Base-by-base conservation (phyloP, 2,113 vertebrate genomes). In the Notothenia rossii region DNA sequence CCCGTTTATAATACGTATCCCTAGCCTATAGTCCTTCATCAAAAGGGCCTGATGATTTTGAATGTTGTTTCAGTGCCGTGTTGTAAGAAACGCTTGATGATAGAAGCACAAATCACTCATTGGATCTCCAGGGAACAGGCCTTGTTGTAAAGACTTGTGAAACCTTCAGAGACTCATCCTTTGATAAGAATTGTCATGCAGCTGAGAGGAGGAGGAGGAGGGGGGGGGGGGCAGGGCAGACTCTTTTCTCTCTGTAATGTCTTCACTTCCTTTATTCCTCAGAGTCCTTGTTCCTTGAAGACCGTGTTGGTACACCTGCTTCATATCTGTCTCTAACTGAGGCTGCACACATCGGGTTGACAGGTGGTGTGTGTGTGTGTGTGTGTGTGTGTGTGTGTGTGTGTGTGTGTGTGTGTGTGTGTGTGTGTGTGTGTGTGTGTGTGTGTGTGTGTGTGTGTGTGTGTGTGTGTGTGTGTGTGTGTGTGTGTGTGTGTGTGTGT, bases 251-350 rank as follows among this genome's bases (percentile, higher is more conserved):
- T 66, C 62, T 65, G 29, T 50, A 54, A 82, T 65, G 63, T 83
- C 69, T 85, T 76, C 12, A 61, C 72, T 62, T 20, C 20, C 67
- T 82, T 83, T 68, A 43, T 77, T 58, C 29, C 45, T 59, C 17
- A 4, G 17, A 13, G n/a, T 11, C 20, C 36, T 40, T 68, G 33
- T 63, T 65, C 72, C 46, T 64, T 50, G 17, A 53, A 59, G 22
- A 58, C 10, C 7, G 4, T 81, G 88, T 86, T 83, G 56, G 77
- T 86, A 81, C 86, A 91, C 87, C 89, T 87, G 91, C 82, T 88
- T 84, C 54, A 49, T 87, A 56, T 87, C 76, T 82, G 69, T 82
- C 81, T 67, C 55, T 77, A 67, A 81, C 81, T 64, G 20, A 81
- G 58, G 29, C 77, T 51, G 85, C 53, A 78, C 74, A 54, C 64